Evolutionary conservation across 1,140 invertebrate species (phyloP).

Genomic region (Philotrypesis tridentata): DNA sequence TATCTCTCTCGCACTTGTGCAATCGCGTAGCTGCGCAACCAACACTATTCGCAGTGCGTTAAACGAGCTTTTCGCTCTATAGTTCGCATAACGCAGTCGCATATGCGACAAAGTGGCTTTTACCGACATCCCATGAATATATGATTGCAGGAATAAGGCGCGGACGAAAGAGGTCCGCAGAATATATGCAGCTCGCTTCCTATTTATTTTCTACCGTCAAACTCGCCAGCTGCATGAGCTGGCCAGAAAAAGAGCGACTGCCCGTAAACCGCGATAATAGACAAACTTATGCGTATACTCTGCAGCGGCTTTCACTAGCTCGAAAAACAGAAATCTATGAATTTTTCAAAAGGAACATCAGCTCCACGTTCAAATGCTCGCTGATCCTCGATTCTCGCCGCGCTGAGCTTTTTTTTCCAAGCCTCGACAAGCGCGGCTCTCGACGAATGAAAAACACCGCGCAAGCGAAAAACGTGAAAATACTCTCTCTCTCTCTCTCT

Average conservation of each 20-base stretch:
- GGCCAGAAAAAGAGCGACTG: background rate
- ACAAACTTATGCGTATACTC: conserved; percentile 26
- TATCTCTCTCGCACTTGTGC: background rate
- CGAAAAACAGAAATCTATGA: background rate
- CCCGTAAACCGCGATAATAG: conserved; percentile 36
- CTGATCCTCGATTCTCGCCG: background rate
- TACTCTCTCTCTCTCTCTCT: background rate
- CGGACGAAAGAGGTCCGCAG: too few relatives aligned
- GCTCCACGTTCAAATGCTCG: background rate
- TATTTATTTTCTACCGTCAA: background rate
- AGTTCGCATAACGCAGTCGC: too few relatives aligned
- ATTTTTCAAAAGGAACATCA: background rate
- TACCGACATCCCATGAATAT: too few relatives aligned
- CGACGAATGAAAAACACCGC: background rate
- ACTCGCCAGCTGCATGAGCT: background rate
- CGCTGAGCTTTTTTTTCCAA: conserved; percentile 9
- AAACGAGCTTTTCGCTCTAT: conserved; percentile 32
- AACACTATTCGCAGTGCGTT: too few relatives aligned
- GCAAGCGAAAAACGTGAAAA: conserved; percentile 11
- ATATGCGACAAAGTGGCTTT: too few relatives aligned
- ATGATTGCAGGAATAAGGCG: too few relatives aligned
- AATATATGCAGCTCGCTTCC: too few relatives aligned
- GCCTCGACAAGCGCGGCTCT: background rate
- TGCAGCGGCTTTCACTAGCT: background rate
- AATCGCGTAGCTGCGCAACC: background rate